A percentile compares a stretch with the other conserved stretches of the same genome.
Conservation (phyloP, 2,113 vertebrate genomes). For the Chloropsis cyanopogon region DNA sequence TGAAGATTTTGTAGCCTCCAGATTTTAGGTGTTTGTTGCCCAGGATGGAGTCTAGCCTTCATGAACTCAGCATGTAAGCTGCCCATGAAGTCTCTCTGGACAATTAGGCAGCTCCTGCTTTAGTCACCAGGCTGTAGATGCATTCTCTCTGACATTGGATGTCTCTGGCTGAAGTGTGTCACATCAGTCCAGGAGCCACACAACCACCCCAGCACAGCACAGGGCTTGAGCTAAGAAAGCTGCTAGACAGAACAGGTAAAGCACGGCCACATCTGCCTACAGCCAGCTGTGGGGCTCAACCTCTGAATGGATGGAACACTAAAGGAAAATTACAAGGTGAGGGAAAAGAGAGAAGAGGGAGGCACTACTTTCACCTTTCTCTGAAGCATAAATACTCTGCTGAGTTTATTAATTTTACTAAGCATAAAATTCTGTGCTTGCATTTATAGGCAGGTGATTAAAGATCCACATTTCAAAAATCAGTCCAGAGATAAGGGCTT, state of each 20-base stretch:
- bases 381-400: not conserved
- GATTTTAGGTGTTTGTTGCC: not conserved
- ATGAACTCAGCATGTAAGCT: not conserved
- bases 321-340: not conserved
- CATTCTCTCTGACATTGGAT: rapidly evolving
- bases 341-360: not conserved
- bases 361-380: not conserved
- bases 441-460: not conserved
- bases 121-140: not conserved
- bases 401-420: not conserved
- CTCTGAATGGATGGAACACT: not conserved
- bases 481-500: not conserved
- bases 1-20: not conserved
- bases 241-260: not conserved
- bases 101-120: not conserved
- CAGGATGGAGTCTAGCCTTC: not conserved
- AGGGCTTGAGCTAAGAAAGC: not conserved
- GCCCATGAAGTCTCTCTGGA: not conserved
- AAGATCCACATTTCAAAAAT: not conserved
- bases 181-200: not conserved
- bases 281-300: not conserved
- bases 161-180: not conserved
- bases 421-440: not conserved
- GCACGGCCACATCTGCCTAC: not conserved
- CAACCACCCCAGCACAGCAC: not conserved